These are phyloP conservation scores for Cepaea hortensis DNA, from an alignment of 2,888 invertebrate genomes.

Conservation along the genomic window DNA sequence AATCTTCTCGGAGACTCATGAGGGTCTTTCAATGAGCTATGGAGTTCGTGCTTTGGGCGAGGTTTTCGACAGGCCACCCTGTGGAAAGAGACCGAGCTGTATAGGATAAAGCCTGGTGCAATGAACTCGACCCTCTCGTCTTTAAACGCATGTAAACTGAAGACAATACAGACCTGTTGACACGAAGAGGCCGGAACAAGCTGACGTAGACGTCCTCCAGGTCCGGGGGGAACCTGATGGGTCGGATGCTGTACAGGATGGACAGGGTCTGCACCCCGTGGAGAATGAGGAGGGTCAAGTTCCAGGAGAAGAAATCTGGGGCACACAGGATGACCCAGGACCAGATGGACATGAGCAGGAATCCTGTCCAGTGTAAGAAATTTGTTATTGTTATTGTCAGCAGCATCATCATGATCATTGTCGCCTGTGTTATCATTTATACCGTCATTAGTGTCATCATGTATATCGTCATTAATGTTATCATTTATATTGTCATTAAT, in stretches of 20 bases:
- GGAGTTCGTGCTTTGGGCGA: too few species aligned
- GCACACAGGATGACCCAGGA: conserved; percentile 93
- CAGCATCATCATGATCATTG: neutral
- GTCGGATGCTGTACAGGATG: conserved; percentile 87
- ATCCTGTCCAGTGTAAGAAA: conserved; percentile 78
- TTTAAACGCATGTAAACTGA: too few species aligned
- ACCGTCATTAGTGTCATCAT: too few species aligned
- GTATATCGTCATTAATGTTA: too few species aligned
- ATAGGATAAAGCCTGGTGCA: too few species aligned
- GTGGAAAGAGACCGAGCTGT: too few species aligned
- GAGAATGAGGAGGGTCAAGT: conserved; percentile 87
- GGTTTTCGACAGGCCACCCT: too few species aligned
- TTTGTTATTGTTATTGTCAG: neutral
- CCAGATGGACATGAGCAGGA: conserved; percentile 89
- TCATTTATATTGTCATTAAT: too few species aligned
- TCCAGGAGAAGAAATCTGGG: conserved; percentile 91
- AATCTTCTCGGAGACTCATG: too few species aligned
- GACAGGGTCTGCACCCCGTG: conserved; percentile 88
- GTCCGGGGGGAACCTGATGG: conserved; percentile 88
- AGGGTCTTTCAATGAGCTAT: too few species aligned
- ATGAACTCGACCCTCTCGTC: too few species aligned
- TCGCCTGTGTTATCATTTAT: neutral
- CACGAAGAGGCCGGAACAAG: conserved; percentile 88
- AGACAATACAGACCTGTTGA: neutral
- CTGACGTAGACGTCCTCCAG: conserved; percentile 88